phyloP scores from a whole-genome alignment of 2,888 invertebrate genomes.

The Tetranychus truncatus region DNA sequence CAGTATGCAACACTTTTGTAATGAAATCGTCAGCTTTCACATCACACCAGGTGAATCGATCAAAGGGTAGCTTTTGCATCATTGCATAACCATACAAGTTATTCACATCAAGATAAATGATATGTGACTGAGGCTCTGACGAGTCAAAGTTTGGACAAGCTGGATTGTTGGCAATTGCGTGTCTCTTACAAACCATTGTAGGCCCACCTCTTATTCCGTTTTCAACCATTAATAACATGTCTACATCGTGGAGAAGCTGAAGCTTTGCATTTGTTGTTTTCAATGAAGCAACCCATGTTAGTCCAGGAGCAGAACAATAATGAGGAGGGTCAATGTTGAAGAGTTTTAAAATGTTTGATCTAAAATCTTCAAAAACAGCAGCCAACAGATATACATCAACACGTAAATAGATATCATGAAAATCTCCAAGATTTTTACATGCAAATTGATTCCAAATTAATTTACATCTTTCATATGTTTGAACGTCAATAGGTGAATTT shows the following conservation, averaged over 20 bases:
- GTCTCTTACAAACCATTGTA: not conserved
- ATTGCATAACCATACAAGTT: slow-evolving; percentile 7
- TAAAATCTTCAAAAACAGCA: not conserved
- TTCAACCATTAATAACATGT: slow-evolving; percentile 8
- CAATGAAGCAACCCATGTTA: no score
- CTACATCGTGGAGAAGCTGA: not conserved
- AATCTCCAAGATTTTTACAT: slow-evolving; percentile 2
- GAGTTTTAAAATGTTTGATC: not conserved
- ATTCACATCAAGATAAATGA: slow-evolving; percentile 7
- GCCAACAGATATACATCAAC: no score
- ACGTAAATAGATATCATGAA: not conserved
- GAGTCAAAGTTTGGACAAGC: not conserved
- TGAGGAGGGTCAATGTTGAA: not conserved
- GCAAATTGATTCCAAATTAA: not conserved
- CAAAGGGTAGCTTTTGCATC: slow-evolving; percentile 9
- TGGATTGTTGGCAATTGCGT: slow-evolving; percentile 13
- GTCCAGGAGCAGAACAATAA: no score
- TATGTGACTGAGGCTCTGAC: not conserved
- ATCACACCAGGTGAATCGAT: slow-evolving; percentile 17
- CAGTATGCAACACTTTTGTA: no score
- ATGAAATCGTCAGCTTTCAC: not conserved
- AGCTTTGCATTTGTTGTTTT: no score
- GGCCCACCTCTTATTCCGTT: slow-evolving; percentile 10
- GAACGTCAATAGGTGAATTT: not conserved
- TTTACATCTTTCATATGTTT: not conserved